Evolutionary conservation across 2,888 invertebrate genomes (phyloP), one percentile per base, ranked within the genome.

Genomic region (Clivina fossor): DNA sequence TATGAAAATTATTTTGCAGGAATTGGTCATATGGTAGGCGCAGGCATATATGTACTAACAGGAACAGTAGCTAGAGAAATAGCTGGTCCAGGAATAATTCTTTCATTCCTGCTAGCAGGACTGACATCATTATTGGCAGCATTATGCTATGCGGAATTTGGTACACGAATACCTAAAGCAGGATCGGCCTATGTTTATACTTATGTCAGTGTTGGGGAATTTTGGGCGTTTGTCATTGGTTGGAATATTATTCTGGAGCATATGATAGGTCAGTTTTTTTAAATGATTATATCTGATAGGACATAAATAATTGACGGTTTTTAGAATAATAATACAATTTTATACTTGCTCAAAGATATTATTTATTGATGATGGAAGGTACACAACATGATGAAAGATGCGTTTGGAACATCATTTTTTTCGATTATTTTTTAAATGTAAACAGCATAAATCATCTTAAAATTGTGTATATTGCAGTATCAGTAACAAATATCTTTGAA

Each of bases 111-210:
- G 1, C 66, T 90, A 40, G 93, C 94, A 4, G 94, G 92, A 1
- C 75, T 91, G 22, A 91, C 93, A 0, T 88, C 92, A 0, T 78
- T 88, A 47, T 71, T 90, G 44, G 87, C 90, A 4, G 90, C 91
- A 0, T 74, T 94, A 0, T 93, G 93, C 68, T 94, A 93, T 69
- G 93, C 93, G 1, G 94, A 92, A 74, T 91, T 90, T 64, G 93
- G 93, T 0, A 88, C 92, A 0, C 79, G 88, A 57, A 86, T 93
- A 35, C 93, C 93, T 0, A 86, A 90, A 73, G 92, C 93, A 2
- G 93, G 94, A 0, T 93, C 93, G 35, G 94, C 95, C 1, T 95
- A 95, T 70, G 87, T 93, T 13, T 95, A 95, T 73, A 93, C 93
- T 4, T 95, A 95, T 69, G 90, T 93, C 53, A 90, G 91, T 62